Base-by-base conservation (phyloP, 2,113 vertebrate genomes). In the Marmota monax region DNA sequence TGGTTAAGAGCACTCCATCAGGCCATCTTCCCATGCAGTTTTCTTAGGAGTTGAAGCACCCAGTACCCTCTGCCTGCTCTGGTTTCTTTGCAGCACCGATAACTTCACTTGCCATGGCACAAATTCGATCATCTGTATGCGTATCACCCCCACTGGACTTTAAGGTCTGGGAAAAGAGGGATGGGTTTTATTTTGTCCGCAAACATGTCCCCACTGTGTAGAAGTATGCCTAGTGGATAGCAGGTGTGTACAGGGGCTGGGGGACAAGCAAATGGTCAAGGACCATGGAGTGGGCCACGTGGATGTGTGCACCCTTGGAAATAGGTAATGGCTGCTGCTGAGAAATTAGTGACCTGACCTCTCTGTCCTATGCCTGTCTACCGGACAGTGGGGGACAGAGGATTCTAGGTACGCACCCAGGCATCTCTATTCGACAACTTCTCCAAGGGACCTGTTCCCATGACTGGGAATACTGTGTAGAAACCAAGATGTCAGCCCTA, bases 171-270 rank as follows among this genome's bases (percentile, higher is more conserved):
- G 53, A 48, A 45, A 56, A 63, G 34, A 79, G 63, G 56, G 56
- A 58, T 20, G 73, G 67, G 2, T 14, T 76, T n/a, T 22, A 18
- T 29, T 77, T 45, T 20, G 53, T 27, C 51, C n/a, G 32, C 9
- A 2, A 22, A 37, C 1, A 2, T 34, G 34, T 72, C 27, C 53
- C 42, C 1, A 4, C 45, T 23, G 37, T 32, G 37, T 5, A 10
- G 6, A 78, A 53, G 82, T 14, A 14, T 58, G 10, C 53, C 23
- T 16, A 42, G 78, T 45, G 73, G 48, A 20, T 0, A 29, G 32
- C 0, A 73, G 70, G 45, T 1, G n/a, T 51, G 32, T 42, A 51
- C 1, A 22, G 82, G 17, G 7, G 12, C 0, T 0, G 0, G 14
- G 25, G n/a, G 42, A 56, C 34, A 29, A 73, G 34, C 34, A 82